phyloP scores from a whole-genome alignment of 2,797 vertebrate species.

The Graptemys geographica region DNA sequence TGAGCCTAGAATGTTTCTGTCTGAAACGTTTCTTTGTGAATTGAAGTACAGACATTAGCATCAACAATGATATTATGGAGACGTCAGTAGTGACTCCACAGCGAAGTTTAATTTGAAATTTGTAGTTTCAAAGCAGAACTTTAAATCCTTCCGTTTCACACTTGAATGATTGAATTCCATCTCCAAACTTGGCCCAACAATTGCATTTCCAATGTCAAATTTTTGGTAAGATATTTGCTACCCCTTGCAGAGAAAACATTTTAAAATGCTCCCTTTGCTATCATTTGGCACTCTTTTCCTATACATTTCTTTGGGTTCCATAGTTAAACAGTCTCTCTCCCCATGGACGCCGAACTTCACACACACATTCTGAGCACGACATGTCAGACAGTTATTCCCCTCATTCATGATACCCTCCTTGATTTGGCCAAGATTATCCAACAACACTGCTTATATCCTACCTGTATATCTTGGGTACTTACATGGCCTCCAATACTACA shows the following conservation, averaged over 20 bases:
- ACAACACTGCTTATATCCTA: conserved; percentile 45
- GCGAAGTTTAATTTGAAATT: conserved; percentile 72
- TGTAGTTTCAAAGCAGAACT: conserved; percentile 66
- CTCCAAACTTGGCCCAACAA: conserved; percentile 63
- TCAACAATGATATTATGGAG: conserved; percentile 73
- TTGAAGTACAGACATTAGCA: conserved; percentile 67
- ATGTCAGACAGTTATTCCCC: conserved; percentile 28
- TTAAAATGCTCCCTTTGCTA: background rate
- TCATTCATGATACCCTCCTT: background rate
- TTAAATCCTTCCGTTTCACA: conserved; percentile 69
- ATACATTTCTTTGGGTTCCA: background rate
- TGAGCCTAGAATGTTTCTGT: conserved; percentile 66
- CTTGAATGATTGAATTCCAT: conserved; percentile 65
- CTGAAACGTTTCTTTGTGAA: conserved; percentile 66
- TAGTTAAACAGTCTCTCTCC: conserved; percentile 5
- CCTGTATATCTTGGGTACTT: conserved; percentile 21
- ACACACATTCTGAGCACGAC: background rate
- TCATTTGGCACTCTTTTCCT: conserved; percentile 5
- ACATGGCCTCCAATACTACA: conserved; percentile 41
- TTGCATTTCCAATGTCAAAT: background rate
- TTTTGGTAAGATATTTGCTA: conserved; percentile 1
- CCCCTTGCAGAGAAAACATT: background rate
- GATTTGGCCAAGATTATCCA: conserved; percentile 50
- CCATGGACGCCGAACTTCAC: background rate
- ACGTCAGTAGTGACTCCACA: conserved; percentile 60